Conservation (phyloP, 2,113 vertebrate species). For the Emydura subglobosa region DNA sequence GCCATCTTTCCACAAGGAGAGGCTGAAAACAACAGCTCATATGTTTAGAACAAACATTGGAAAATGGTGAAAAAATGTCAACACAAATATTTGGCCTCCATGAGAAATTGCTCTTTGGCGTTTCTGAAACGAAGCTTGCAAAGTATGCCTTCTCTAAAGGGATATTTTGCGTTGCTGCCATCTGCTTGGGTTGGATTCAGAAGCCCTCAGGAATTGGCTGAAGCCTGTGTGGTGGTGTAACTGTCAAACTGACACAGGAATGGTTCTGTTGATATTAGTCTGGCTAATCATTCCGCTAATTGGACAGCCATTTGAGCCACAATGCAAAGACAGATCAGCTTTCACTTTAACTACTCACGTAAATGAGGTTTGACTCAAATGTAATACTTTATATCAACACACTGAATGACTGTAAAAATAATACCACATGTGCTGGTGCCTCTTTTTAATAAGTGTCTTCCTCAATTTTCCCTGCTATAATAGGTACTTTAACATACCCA, state of each 20-base stretch:
- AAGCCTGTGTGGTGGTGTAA: slow-evolving; percentile 70
- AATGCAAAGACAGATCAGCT: slow-evolving; percentile 75
- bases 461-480: slow-evolving; percentile 83
- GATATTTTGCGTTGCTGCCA: slow-evolving; percentile 12
- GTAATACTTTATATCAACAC: slow-evolving; percentile 88
- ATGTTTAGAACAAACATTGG: slow-evolving; percentile 3
- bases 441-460: slow-evolving; percentile 87
- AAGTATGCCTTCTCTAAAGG: not conserved
- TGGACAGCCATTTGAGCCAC: slow-evolving; percentile 75
- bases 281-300: slow-evolving; percentile 84
- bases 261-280: slow-evolving; percentile 83
- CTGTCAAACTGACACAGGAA: slow-evolving; percentile 76
- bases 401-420: slow-evolving; percentile 84
- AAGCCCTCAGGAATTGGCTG: slow-evolving; percentile 56
- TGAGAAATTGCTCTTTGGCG: not conserved
- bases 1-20: slow-evolving; percentile 36
- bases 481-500: slow-evolving; percentile 75
- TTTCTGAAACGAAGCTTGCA: not conserved
- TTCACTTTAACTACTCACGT: slow-evolving; percentile 83
- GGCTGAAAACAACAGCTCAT: slow-evolving; percentile 47
- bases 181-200: slow-evolving; percentile 8
- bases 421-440: slow-evolving; percentile 82
- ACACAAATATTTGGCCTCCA: not conserved
- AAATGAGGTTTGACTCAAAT: slow-evolving; percentile 87
- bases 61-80: slow-evolving; percentile 12